A percentile compares a stretch with the other conserved stretches of the same genome.
Conservation (phyloP, 2,113 vertebrate genomes). For the Tinamus guttatus region DNA sequence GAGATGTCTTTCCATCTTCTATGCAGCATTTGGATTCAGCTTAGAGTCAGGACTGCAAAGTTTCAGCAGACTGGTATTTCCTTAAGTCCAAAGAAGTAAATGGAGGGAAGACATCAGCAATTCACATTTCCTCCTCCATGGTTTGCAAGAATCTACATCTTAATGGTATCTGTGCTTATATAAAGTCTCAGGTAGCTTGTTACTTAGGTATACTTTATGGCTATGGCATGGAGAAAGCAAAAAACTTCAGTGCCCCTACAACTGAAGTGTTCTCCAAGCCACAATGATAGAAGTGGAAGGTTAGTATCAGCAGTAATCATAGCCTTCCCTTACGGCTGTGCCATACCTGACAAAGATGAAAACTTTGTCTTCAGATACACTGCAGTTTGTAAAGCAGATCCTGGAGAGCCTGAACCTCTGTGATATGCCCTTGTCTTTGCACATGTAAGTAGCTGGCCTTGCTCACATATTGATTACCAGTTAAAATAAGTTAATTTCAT, state of each 20-base stretch:
- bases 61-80: neutral
- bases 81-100: neutral
- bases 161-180: neutral
- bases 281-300: neutral
- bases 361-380: neutral
- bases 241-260: neutral
- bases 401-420: neutral
- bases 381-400: neutral
- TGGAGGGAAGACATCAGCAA: neutral
- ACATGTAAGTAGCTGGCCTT: neutral
- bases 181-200: neutral
- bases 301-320: neutral
- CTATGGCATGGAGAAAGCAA: neutral
- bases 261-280: neutral
- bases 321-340: neutral
- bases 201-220: neutral
- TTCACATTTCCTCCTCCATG: neutral
- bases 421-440: neutral
- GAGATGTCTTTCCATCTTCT: neutral
- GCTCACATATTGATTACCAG: neutral
- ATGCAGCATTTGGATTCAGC: neutral
- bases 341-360: neutral
- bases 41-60: neutral
- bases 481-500: neutral
- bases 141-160: neutral